phyloP scores from a whole-genome alignment of 2,888 invertebrate species.

The Chromoteleia sp. region DNA sequence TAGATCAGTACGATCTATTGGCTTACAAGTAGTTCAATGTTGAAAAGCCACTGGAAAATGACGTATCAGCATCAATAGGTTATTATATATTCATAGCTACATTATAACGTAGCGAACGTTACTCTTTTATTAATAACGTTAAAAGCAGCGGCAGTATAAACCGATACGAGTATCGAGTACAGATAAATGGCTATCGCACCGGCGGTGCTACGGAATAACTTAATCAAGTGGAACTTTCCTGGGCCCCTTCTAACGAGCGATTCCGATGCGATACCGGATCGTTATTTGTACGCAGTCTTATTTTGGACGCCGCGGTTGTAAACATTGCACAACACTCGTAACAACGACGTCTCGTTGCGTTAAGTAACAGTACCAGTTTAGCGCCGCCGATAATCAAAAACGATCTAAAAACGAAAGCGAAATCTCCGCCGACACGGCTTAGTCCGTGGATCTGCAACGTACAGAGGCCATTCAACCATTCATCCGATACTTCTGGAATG shows the following conservation, averaged over 20 bases:
- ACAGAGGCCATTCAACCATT: slow-evolving; percentile 39
- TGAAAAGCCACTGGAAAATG: slow-evolving; percentile 21
- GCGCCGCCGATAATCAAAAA: slow-evolving; percentile 20
- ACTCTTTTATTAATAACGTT: background rate
- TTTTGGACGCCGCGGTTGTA: slow-evolving; percentile 9
- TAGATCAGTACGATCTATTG: slow-evolving; percentile 20
- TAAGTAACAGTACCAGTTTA: slow-evolving; percentile 29
- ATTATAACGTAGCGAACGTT: background rate
- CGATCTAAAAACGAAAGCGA: slow-evolving; percentile 35
- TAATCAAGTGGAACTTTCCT: slow-evolving; percentile 41
- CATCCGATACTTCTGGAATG: slow-evolving; percentile 25
- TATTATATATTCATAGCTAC: background rate
- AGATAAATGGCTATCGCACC: slow-evolving; percentile 31
- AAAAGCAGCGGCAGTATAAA: slow-evolving; percentile 18
- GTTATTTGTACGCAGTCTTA: background rate
- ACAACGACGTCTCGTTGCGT: slow-evolving; percentile 1
- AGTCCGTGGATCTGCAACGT: background rate
- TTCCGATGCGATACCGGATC: slow-evolving; percentile 7
- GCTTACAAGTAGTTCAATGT: slow-evolving; percentile 23
- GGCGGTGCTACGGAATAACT: background rate
- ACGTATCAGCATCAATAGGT: slow-evolving; percentile 22
- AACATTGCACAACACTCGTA: slow-evolving; percentile 16
- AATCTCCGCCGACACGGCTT: slow-evolving; percentile 8
- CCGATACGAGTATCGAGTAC: slow-evolving; percentile 8
- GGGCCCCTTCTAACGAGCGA: background rate